Base-by-base conservation (phyloP, 2,113 vertebrate genomes). In the Otis tarda region DNA sequence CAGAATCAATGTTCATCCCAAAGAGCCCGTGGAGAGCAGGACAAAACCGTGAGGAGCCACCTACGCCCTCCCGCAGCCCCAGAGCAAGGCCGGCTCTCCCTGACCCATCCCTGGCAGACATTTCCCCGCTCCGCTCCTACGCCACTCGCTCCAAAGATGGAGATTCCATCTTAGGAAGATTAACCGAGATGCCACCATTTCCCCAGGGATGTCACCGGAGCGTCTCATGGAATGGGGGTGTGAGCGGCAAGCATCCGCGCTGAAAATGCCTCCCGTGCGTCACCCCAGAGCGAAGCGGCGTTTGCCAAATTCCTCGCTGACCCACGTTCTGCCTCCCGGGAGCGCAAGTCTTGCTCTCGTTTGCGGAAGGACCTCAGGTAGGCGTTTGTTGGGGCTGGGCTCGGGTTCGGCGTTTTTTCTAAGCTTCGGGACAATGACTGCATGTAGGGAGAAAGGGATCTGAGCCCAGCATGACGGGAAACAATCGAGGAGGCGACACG, bases 101-200 rank as follows among this genome's bases (percentile, higher is more conserved):
- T 60, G 61, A 2, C 75, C 79, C 49, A 43, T 9, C 10, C 19
- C 69, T 24, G 52, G 77, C 84, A 94, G 84, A 83, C 67, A 79
- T 87, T 91, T 85, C 85, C 85, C 85, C 39, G 57, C 84, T 65
- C 82, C 1, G 0, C 43, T 79, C 43, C 77, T 12, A 7, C 2
- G 61, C 57, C 1, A 9, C 93, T 68, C 5, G 4, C 90, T 92
- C 88, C 75, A 47, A 77, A 80, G 95, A 79, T 49, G 86, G 91
- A 89, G 89, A 90, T 91, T 95, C 89, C 95, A 92, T 93, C 87
- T 94, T 87, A 90, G 91, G 88, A 63, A 94, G 94, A 89, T 88
- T 88, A 95, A 85, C 86, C 1, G n/a, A 93, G 91, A 95, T 87
- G 93, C 91, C 96, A 87, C 94, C 92, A 87, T 91, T 91, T 95